These are phyloP conservation scores for Amphiprion percula DNA, from an alignment of 2,113 vertebrate genomes.

Conservation along the genomic window DNA sequence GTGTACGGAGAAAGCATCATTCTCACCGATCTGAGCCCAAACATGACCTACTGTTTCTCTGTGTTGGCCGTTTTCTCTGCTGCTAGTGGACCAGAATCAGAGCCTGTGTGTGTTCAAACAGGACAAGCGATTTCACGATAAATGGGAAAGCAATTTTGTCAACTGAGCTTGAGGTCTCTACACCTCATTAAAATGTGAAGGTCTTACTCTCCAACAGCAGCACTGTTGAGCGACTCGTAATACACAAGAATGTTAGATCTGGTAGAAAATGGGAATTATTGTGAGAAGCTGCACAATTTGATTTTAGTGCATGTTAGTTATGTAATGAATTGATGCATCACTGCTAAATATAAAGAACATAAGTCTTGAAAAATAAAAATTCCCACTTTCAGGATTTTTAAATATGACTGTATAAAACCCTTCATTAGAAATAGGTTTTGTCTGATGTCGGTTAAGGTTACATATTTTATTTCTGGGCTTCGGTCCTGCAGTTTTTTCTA, in stretches of 20 bases:
- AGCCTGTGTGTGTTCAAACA: constrained; percentile 63
- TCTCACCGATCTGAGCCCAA: constrained; percentile 55
- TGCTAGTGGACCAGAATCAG: constrained; percentile 50
- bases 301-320: no score
- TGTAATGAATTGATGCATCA: no score
- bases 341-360: no score
- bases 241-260: not conserved
- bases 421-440: not conserved
- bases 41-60: constrained; percentile 63
- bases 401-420: not conserved
- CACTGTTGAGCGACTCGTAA: not conserved
- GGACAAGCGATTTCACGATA: not conserved
- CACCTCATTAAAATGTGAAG: constrained; percentile 5
- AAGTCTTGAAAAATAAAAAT: no score
- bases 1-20: constrained; percentile 52
- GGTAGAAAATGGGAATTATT: not conserved
- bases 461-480: not conserved
- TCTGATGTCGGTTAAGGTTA: constrained; percentile 35
- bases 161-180: not conserved
- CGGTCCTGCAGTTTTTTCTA: not conserved
- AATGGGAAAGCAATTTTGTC: not conserved
- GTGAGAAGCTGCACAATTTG: not conserved
- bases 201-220: not conserved
- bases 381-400: no score
- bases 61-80: constrained; percentile 36